Conservation (phyloP, 2,888 invertebrate genomes). For the Eledone cirrhosa region DNA sequence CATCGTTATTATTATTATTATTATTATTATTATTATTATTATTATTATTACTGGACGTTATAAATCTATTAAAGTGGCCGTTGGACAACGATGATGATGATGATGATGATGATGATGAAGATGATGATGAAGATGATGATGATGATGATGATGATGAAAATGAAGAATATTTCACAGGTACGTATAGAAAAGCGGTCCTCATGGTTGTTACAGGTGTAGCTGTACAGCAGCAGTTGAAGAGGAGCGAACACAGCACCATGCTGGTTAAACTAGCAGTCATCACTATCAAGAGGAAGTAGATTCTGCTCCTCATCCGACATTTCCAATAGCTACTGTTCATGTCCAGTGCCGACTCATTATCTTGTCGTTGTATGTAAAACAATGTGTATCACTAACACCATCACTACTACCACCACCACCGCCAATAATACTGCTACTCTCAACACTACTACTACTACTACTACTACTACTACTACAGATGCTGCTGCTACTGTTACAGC, state of each 20-base stretch:
- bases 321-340: slow-evolving; percentile 13
- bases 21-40: no score
- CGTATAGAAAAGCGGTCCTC: neutral
- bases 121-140: neutral
- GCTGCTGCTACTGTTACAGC: no score
- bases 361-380: neutral
- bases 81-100: neutral
- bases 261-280: neutral
- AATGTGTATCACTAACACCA: no score
- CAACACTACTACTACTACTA: no score
- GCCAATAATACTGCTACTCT: no score
- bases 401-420: no score
- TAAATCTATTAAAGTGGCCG: neutral
- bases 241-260: neutral
- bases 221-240: neutral
- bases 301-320: slow-evolving; percentile 4
- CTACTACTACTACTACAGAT: no score
- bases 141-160: neutral
- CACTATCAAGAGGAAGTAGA: slow-evolving; percentile 8
- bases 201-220: neutral
- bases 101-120: neutral
- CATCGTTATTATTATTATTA: no score
- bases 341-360: neutral
- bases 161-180: neutral
- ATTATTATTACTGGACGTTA: no score